Base-by-base conservation (phyloP, 2,113 vertebrate species). In the Regulus satrapa region DNA sequence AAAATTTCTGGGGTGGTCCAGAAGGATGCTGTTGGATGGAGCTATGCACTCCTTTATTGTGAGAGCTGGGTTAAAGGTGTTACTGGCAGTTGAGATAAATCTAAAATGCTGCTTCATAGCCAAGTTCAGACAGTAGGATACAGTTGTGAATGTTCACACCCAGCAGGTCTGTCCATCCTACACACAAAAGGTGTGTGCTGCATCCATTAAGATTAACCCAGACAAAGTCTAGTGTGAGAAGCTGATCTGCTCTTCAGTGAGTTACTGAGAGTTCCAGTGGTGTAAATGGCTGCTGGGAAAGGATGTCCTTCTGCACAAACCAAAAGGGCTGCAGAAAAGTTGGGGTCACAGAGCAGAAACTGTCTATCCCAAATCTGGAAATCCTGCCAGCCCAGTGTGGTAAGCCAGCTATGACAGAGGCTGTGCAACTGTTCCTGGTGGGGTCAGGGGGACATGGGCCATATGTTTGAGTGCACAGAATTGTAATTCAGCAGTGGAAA, bases 361-460 rank as follows among this genome's bases (percentile, higher is more conserved):
- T 40, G 71, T 66, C 83, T 74, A 12, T 85, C n/a, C 69, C 81
- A 40, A 78, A 87, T 40, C 43, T 96, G 87, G 81, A 94, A 89
- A 85, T 29, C 24, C 79, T 4, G 55, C 78, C 79, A 66, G 54
- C 8, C 29, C 85, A 64, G 19, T 1, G 1, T 8, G 5, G 63
- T 68, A n/a, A 89, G 51, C 67, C 83, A 92, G 91, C 72, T 94
- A 4, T n/a, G 86, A 74, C 59, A 89, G 68, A 62, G 63, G 26
- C 43, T 64, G 67, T 62, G 67, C 45, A 83, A 8, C 15, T 19
- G 32, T 84, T 97, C 86, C 91, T 71, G 83, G 45, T 85, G 80
- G 69, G 95, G 89, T 97, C 94, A 95, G 64, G 61, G 89, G 94
- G 52, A 95, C 89, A 89, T 40, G 29, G 45, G 61, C 86, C 91